phyloP scores from a whole-genome alignment of 2,797 vertebrate species.

The Gallirallus australis region DNA sequence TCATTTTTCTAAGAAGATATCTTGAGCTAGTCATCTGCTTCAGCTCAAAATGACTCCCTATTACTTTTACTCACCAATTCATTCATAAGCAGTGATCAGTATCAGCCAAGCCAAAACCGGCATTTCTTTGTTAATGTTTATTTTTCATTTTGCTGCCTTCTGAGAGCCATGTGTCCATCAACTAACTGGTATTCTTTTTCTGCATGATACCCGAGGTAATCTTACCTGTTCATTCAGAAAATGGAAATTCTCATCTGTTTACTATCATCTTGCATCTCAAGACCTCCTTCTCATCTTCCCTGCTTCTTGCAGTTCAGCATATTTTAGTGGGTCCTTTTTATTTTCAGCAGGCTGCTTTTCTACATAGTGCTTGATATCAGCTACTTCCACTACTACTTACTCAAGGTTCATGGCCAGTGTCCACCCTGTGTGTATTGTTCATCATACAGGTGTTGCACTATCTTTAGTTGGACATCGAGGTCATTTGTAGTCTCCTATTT shows the following conservation, averaged over 20 bases:
- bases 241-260: neutral
- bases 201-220: neutral
- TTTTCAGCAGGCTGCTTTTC: neutral
- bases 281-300: neutral
- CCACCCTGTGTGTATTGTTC: neutral
- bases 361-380: accelerated
- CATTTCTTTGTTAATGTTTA: neutral
- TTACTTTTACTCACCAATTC: neutral
- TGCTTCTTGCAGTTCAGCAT: neutral
- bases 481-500: neutral
- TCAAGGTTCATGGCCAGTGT: neutral
- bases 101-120: neutral
- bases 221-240: neutral
- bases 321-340: neutral
- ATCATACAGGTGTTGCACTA: neutral
- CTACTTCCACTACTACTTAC: neutral
- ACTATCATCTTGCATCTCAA: neutral
- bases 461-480: neutral
- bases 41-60: neutral
- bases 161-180: neutral
- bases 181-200: neutral
- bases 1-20: neutral
- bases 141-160: neutral
- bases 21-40: neutral
- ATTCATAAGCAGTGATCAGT: neutral